phyloP scores from a whole-genome alignment of 2,113 vertebrate species.

The Myodes glareolus region DNA sequence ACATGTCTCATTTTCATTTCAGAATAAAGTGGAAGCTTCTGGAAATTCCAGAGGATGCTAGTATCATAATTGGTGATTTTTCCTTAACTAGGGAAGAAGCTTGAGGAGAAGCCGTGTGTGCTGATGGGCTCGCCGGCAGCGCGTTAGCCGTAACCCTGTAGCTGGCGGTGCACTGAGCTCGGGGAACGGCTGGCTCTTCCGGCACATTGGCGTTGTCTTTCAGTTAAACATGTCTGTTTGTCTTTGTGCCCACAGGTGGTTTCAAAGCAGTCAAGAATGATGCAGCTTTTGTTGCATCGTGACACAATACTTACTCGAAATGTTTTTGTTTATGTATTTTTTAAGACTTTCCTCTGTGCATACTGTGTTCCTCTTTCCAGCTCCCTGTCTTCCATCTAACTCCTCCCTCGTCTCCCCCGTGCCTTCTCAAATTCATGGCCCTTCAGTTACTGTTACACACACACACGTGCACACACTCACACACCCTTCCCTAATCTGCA shows the following conservation, averaged over 20 bases:
- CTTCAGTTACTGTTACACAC: background rate
- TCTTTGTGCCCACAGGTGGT: constrained; percentile 10
- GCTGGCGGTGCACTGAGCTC: background rate
- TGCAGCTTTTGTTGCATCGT: background rate
- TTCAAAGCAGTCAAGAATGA: background rate
- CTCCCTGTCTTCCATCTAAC: background rate
- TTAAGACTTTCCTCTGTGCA: background rate
- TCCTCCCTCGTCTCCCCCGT: too few species aligned
- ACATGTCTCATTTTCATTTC: constrained; percentile 23
- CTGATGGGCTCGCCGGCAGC: background rate
- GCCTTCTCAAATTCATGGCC: background rate
- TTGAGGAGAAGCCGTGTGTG: background rate
- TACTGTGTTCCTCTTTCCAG: background rate
- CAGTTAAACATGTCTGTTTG: background rate
- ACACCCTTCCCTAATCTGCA: background rate
- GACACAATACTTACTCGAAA: background rate
- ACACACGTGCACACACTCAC: too few species aligned
- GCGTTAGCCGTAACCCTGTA: background rate
- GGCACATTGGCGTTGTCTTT: background rate
- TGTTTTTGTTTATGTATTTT: background rate
- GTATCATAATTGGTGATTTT: constrained; percentile 9
- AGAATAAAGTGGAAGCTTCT: background rate
- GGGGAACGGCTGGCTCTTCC: background rate
- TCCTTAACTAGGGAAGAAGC: background rate
- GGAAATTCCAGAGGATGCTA: constrained; percentile 10